Evolutionary conservation across 2,888 invertebrate species (phyloP).

Genomic region (Saturnia japonica): DNA sequence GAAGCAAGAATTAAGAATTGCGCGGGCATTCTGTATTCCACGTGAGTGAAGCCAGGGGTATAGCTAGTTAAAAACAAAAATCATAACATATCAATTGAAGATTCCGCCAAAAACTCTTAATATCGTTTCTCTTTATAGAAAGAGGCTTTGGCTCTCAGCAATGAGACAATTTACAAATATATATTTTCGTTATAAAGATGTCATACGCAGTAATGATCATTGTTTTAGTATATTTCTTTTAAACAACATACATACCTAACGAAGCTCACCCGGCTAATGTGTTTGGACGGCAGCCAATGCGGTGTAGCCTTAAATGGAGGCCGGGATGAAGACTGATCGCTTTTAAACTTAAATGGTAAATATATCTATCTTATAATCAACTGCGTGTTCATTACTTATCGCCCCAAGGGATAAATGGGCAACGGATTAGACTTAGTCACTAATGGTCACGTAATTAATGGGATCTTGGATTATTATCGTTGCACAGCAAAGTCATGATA

Average conservation of each 20-base stretch:
- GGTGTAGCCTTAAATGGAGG: conserved; percentile 50
- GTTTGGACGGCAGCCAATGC: conserved; percentile 55
- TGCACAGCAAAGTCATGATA: no score
- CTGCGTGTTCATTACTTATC: not conserved
- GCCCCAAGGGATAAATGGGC: not conserved
- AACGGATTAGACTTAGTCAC: not conserved
- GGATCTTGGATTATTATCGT: no score
- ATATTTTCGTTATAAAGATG: not conserved
- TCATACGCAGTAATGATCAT: not conserved
- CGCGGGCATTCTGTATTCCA: no score
- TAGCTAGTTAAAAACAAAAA: no score
- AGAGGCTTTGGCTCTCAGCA: not conserved
- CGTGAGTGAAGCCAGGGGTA: no score
- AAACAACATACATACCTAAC: not conserved
- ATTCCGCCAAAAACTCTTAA: no score
- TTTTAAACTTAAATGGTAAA: conserved; percentile 3
- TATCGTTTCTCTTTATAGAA: no score
- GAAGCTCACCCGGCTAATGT: conserved; percentile 5
- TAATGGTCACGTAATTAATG: not conserved
- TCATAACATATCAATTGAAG: no score
- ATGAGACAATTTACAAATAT: not conserved
- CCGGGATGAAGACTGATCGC: conserved; percentile 31
- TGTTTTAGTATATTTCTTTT: not conserved
- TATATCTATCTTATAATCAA: not conserved
- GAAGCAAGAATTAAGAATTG: no score